These are phyloP conservation scores for Eretmocerus hayati DNA, from an alignment of 2,888 invertebrate species.

Conservation along the genomic window DNA sequence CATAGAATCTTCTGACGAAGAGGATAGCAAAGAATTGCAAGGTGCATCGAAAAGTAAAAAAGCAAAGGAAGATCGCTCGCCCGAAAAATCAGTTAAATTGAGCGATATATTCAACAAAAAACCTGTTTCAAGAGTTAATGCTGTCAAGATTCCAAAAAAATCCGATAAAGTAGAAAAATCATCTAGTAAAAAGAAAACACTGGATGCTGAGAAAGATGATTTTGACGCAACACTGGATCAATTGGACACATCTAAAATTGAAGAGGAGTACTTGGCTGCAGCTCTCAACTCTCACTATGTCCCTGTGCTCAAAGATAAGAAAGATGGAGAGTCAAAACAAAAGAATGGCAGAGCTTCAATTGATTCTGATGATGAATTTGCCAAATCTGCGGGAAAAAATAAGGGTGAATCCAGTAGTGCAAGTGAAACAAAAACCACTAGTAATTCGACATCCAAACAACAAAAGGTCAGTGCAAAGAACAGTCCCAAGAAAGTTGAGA, in stretches of 20 bases:
- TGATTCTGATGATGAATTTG: neutral
- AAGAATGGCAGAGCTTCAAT: neutral
- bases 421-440: neutral
- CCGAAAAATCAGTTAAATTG: no score
- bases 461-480: constrained; percentile 5
- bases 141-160: no score
- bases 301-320: constrained; percentile 1
- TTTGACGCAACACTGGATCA: constrained; percentile 64
- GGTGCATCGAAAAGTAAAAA: no score
- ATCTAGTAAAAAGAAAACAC: no score
- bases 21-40: no score
- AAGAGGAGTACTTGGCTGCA: constrained; percentile 41
- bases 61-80: no score
- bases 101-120: no score
- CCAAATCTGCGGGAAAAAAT: neutral
- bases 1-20: no score
- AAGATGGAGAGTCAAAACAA: constrained; percentile 3
- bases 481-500: constrained; percentile 2
- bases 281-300: constrained; percentile 20
- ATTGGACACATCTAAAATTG: constrained; percentile 50
- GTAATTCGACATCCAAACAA: neutral
- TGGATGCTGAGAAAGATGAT: constrained; percentile 59
- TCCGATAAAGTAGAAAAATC: no score
- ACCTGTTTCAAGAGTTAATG: no score
- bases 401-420: neutral